Conservation (phyloP, 2,888 invertebrate genomes). For the Dendrolimus pini region DNA sequence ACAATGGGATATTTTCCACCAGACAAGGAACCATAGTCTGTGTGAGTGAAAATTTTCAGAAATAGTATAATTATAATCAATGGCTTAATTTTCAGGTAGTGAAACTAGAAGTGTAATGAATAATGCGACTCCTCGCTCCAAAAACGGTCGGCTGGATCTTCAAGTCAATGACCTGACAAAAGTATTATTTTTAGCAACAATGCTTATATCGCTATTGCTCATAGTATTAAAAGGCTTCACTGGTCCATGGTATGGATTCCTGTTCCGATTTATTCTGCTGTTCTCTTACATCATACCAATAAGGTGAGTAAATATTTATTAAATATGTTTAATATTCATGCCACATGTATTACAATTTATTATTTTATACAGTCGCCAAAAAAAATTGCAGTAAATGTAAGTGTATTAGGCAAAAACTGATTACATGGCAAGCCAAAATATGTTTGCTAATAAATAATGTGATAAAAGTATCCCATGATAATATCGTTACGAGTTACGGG, state of each 20-base stretch:
- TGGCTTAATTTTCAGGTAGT: slow-evolving; percentile 73
- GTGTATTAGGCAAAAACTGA: too few relatives aligned
- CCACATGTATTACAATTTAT: too few relatives aligned
- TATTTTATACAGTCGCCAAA: too few relatives aligned
- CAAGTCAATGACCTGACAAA: slow-evolving; percentile 99
- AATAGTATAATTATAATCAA: too few relatives aligned
- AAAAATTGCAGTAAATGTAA: too few relatives aligned
- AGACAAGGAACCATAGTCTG: too few relatives aligned
- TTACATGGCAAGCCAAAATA: too few relatives aligned
- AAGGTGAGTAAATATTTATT: slow-evolving; percentile 72
- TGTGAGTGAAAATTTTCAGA: too few relatives aligned
- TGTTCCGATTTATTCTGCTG: slow-evolving; percentile 96
- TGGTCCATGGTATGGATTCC: slow-evolving; percentile 97
- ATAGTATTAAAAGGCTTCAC: slow-evolving; percentile 97
- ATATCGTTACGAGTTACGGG: too few relatives aligned
- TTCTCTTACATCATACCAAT: slow-evolving; percentile 99
- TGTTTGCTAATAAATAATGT: too few relatives aligned
- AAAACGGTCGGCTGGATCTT: slow-evolving; percentile 95
- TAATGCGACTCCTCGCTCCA: slow-evolving; percentile 96
- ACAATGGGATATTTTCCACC: too few relatives aligned
- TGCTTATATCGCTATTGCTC: slow-evolving; percentile 94
- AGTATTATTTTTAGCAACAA: slow-evolving; percentile 92
- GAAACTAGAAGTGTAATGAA: slow-evolving; percentile 99
- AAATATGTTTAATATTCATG: background rate
- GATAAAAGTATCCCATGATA: too few relatives aligned